Percentiles rank a stretch among this genome's conserved stretches.
Conservation (phyloP, 2,797 vertebrate genomes). For the Syngnathus acus region DNA sequence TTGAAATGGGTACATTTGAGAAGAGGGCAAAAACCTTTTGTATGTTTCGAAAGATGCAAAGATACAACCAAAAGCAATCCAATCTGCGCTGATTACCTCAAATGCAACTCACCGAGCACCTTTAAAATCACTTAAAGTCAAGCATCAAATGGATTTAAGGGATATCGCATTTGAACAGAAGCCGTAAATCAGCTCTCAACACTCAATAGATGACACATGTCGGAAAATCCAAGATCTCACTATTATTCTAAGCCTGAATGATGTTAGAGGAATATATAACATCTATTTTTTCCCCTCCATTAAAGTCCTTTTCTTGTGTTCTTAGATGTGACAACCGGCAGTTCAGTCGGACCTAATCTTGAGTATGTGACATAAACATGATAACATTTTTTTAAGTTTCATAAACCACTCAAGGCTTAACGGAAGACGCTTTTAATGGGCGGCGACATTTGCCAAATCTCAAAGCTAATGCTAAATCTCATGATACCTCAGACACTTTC, state of each 20-base stretch:
- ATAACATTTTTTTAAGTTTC: slow-evolving; percentile 50
- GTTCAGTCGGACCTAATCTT: slow-evolving; percentile 61
- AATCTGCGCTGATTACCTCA: slow-evolving; percentile 55
- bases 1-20: too few relatives aligned
- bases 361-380: slow-evolving; percentile 63
- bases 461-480: slow-evolving; percentile 43
- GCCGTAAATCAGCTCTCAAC: slow-evolving; percentile 59
- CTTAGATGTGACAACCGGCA: slow-evolving; percentile 58
- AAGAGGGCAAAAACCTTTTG: too few relatives aligned
- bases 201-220: slow-evolving; percentile 66
- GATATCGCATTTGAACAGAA: slow-evolving; percentile 67
- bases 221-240: slow-evolving; percentile 67
- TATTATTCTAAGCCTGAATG: slow-evolving; percentile 69
- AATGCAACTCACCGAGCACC: slow-evolving; percentile 48
- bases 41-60: slow-evolving; percentile 34
- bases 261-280: slow-evolving; percentile 59
- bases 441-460: slow-evolving; percentile 53
- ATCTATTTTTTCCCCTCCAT: slow-evolving; percentile 28
- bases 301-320: slow-evolving; percentile 42
- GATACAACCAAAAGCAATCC: slow-evolving; percentile 62
- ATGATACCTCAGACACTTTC: slow-evolving; percentile 48
- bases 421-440: slow-evolving; percentile 59
- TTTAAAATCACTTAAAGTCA: slow-evolving; percentile 70
- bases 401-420: slow-evolving; percentile 66
- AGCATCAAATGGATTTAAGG: slow-evolving; percentile 57